Evolutionary conservation across 2,113 vertebrate genomes (phyloP), one percentile per base, ranked within the genome.

Genomic region (Genyomyrus donnyi): DNA sequence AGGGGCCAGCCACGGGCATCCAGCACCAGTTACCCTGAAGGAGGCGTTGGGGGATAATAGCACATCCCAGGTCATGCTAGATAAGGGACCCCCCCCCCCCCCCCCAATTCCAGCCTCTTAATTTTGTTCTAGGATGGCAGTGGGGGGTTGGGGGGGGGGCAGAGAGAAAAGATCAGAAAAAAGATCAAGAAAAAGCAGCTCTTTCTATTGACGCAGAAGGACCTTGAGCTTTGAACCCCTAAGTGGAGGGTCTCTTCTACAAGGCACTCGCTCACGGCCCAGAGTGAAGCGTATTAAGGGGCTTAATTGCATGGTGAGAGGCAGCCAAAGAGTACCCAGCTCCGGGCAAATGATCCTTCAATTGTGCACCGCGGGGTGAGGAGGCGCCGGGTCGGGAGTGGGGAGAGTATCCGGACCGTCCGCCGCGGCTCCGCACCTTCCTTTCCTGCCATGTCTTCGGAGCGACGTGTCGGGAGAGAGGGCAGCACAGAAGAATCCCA

Each of bases 261-360:
- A 93, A 93, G 94, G 93, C 93, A 89, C 95, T 91, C 92, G 92
- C 90, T 94, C 96, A 93, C 92, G 92, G 91, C 91, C 93, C 90
- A 92, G 92, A 94, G 85, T 83, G 92, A 92, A 94, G 91, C 93
- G 90, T 93, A 94, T 94, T 94, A 91, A 95, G 95, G 91, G 92
- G 93, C 94, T 95, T 96, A 96, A 96, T 95, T 96, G 94, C 90
- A 94, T 92, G 92, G 90, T 92, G 94, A 91, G 92, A 91, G 94
- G 88, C 95, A 92, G 92, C 93, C 92, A 95, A 94, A 89, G 95
- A 93, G 91, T n/a, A 70, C 91, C 94, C 92, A 88, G 93, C 92
- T 95, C 92, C 95, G 94, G 93, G 92, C 94, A 94, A 94, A 94
- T 94, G 93, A 95, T 95, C 94, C 95, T 94, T 95, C 93, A 95